A percentile compares a stretch with the other conserved stretches of the same genome.
These are phyloP conservation scores for Melanargia galathea DNA, from an alignment of 2,888 invertebrate species.

Conservation along the genomic window DNA sequence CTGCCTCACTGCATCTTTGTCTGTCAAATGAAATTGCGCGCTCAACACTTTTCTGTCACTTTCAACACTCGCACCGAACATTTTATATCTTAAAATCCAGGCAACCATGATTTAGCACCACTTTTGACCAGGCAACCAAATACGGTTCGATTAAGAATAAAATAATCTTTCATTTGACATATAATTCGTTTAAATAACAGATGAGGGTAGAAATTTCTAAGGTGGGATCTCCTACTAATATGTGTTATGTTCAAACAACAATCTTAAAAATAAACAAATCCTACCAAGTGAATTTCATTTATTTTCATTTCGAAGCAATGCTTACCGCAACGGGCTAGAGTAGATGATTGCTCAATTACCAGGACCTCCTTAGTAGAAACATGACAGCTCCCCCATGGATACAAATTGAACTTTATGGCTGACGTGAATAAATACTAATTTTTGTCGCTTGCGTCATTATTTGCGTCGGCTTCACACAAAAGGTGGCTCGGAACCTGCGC, in stretches of 20 bases:
- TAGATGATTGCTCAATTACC: constrained; percentile 82
- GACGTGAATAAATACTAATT: constrained; percentile 64
- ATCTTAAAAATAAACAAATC: constrained; percentile 66
- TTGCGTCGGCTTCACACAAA: constrained; percentile 76
- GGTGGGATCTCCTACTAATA: no score
- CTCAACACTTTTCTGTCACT: no score
- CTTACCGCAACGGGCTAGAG: constrained; percentile 78
- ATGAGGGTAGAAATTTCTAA: no score
- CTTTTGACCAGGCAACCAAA: no score
- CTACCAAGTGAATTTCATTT: constrained; percentile 66
- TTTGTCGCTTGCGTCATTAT: constrained; percentile 59
- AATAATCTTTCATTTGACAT: no score
- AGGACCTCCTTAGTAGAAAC: constrained; percentile 81
- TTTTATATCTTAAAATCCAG: no score
- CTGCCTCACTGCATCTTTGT: no score
- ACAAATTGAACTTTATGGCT: constrained; percentile 67
- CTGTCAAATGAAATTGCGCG: no score
- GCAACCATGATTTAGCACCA: no score
- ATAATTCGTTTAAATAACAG: no score
- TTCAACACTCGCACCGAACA: no score
- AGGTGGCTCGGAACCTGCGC: constrained; percentile 74
- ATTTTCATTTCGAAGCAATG: constrained; percentile 73
- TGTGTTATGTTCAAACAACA: constrained; percentile 46
- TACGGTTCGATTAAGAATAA: no score
- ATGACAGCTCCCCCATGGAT: constrained; percentile 55